Evolutionary conservation across 2,888 invertebrate genomes (phyloP), one percentile per base, ranked within the genome.

Genomic region (Acleris laterana): DNA sequence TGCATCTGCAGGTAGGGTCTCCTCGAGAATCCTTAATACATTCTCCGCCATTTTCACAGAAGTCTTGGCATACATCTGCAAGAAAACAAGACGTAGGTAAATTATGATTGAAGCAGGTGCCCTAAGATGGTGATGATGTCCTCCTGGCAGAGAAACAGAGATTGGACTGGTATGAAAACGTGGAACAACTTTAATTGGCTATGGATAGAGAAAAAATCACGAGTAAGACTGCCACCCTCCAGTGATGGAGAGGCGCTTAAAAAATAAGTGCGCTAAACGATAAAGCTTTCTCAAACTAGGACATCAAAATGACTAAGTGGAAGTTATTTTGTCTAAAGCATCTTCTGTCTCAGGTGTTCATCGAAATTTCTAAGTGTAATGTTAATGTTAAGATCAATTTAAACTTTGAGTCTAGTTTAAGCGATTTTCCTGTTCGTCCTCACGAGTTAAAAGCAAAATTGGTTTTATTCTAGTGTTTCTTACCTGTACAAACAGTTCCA

Each of bases 21-120:
- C 97, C 97, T 72, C 96, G 93, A 0, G 95, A 93, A 81, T 97
- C 97, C 83, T 97, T 98, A 5, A 97, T 94, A 81, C 98, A 98
- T 49, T 95, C 94, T 5, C 98, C 98, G 68, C 98, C 97, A 84
- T 98, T 98, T 82, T 97, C 96, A 83, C 98, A 98, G 89, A 94
- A 97, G 69, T 95, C 95, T 7, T 95, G 94, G 81, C 98, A 98
- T 0, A 97, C 95, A 84, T 98, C 98, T 87, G 87, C 56, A 83
- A 85, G 69, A 68, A 69, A 49, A 64, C 17, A 52, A 46, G 44
- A 42, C 32, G 11, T 46, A 42, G 25, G 11, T 46, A 13, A 20
- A 46, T 32, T 52, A 46, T 46, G 25, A 16, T 32, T 28, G 22
- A 42, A 25, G 25, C 49, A 56, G 5, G 6, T 25, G 7, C 25